Conservation (phyloP, 2,888 invertebrate species). For the Caenorhabditis becei region DNA sequence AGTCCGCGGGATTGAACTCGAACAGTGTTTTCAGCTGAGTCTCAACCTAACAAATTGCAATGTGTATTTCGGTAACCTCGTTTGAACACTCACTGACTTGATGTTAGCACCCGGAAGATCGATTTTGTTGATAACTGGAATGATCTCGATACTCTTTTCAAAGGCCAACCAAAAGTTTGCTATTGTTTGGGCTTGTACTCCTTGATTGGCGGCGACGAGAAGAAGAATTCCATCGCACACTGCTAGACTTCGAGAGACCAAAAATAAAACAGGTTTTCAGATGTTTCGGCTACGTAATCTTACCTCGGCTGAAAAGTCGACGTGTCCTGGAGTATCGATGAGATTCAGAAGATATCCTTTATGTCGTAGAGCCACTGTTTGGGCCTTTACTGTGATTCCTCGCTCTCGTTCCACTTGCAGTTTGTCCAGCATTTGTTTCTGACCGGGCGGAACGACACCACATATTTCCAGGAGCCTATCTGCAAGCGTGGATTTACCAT, state of each 20-base stretch:
- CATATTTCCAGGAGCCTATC: slow-evolving; percentile 95
- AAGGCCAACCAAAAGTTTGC: slow-evolving; percentile 95
- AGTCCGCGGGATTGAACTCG: slow-evolving; percentile 87
- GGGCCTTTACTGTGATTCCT: slow-evolving; percentile 98
- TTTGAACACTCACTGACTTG: slow-evolving; percentile 84
- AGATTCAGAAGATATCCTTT: slow-evolving; percentile 87
- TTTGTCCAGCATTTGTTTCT: slow-evolving; percentile 64
- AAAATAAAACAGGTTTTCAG: not conserved
- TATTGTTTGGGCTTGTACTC: slow-evolving; percentile 87
- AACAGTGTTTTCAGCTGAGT: slow-evolving; percentile 90
- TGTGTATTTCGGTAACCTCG: too few relatives aligned
- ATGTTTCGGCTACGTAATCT: too few relatives aligned
- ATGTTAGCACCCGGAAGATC: slow-evolving; percentile 94
- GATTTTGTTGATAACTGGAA: slow-evolving; percentile 97
- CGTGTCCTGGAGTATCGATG: slow-evolving; percentile 97
- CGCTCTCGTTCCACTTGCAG: slow-evolving; percentile 91
- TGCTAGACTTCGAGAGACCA: slow-evolving; percentile 91
- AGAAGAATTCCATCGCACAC: slow-evolving; percentile 96
- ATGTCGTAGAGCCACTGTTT: slow-evolving; percentile 90
- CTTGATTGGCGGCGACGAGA: slow-evolving; percentile 93
- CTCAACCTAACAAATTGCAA: slow-evolving; percentile 85
- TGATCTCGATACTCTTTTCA: slow-evolving; percentile 88
- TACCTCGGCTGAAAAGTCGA: slow-evolving; percentile 87
- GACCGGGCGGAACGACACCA: slow-evolving; percentile 82
- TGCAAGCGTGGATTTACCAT: slow-evolving; percentile 97